A percentile compares a stretch with the other conserved stretches of the same genome.
These are phyloP conservation scores for Drosophila ficusphila DNA, from an alignment of 1,140 invertebrate species.

Conservation along the genomic window DNA sequence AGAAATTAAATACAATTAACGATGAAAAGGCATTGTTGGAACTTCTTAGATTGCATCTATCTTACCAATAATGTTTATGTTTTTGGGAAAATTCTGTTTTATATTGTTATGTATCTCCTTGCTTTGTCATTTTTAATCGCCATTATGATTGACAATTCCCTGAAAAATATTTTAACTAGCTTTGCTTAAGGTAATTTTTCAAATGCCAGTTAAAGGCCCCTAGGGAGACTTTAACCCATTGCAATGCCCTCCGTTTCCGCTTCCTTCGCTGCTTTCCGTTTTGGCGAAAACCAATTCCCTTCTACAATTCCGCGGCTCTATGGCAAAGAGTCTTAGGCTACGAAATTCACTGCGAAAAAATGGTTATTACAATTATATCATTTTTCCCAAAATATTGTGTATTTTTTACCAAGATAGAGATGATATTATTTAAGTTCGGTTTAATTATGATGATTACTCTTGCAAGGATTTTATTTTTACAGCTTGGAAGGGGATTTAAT, in stretches of 20 bases:
- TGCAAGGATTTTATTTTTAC: too few relatives aligned
- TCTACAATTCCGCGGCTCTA: neutral
- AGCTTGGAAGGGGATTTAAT: too few relatives aligned
- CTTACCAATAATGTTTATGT: too few relatives aligned
- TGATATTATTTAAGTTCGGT: too few relatives aligned
- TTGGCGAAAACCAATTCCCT: constrained; percentile 18
- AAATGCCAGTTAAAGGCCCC: constrained; percentile 15
- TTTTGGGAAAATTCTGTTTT: neutral
- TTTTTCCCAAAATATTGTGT: too few relatives aligned
- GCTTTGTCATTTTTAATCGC: neutral
- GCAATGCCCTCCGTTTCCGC: neutral
- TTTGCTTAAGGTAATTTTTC: constrained; percentile 22
- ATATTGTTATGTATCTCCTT: neutral
- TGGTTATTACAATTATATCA: neutral
- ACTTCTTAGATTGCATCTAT: too few relatives aligned
- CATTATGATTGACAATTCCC: constrained; percentile 6
- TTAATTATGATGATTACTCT: too few relatives aligned
- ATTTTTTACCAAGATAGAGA: too few relatives aligned
- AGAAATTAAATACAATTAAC: too few relatives aligned
- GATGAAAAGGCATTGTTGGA: too few relatives aligned
- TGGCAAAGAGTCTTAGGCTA: neutral
- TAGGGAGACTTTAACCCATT: constrained; percentile 10
- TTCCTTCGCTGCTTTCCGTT: constrained; percentile 6
- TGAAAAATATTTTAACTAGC: constrained; percentile 21
- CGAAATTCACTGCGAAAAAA: neutral